phyloP scores from a whole-genome alignment of 2,113 vertebrate genomes.

The Girardinichthys multiradiatus region DNA sequence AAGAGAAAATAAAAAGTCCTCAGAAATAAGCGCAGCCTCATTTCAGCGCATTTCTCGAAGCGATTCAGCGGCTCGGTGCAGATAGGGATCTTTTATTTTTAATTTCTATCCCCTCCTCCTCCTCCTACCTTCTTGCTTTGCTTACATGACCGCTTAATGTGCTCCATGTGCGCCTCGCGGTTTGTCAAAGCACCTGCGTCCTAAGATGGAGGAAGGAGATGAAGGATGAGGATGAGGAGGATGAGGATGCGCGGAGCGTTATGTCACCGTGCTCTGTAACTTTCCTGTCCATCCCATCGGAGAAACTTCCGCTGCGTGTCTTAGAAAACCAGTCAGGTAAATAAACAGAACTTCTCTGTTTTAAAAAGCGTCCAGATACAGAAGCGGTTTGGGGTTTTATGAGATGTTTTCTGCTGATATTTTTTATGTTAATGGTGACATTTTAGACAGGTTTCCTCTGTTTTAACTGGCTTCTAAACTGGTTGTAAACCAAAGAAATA shows the following conservation, averaged over 20 bases:
- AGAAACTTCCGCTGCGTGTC: slow-evolving; percentile 15
- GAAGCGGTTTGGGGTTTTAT: background rate
- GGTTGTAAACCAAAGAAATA: no score
- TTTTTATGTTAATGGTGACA: background rate
- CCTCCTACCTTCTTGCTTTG: slow-evolving; percentile 34
- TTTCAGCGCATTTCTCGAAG: slow-evolving; percentile 23
- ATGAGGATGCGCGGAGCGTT: slow-evolving; percentile 49
- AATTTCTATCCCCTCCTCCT: slow-evolving; percentile 1
- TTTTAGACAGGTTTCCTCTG: background rate
- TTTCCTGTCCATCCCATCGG: slow-evolving; percentile 12
- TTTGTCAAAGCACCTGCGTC: slow-evolving; percentile 80
- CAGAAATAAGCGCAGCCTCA: slow-evolving; percentile 16
- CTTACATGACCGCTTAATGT: slow-evolving; percentile 69
- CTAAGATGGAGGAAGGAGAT: slow-evolving; percentile 83
- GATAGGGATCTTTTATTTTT: slow-evolving; percentile 19
- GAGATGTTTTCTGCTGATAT: background rate
- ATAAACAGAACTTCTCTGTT: slow-evolving; percentile 3
- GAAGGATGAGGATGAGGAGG: slow-evolving; percentile 63
- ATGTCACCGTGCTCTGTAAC: slow-evolving; percentile 54
- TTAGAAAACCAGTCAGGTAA: background rate
- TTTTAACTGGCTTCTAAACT: no score
- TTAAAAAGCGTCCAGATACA: background rate
- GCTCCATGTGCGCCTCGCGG: slow-evolving; percentile 57
- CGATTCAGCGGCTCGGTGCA: slow-evolving; percentile 19
- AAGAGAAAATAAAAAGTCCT: slow-evolving; percentile 58